These are phyloP conservation scores for Fissipunctia ypsillon DNA, from an alignment of 2,888 invertebrate genomes.

Conservation along the genomic window DNA sequence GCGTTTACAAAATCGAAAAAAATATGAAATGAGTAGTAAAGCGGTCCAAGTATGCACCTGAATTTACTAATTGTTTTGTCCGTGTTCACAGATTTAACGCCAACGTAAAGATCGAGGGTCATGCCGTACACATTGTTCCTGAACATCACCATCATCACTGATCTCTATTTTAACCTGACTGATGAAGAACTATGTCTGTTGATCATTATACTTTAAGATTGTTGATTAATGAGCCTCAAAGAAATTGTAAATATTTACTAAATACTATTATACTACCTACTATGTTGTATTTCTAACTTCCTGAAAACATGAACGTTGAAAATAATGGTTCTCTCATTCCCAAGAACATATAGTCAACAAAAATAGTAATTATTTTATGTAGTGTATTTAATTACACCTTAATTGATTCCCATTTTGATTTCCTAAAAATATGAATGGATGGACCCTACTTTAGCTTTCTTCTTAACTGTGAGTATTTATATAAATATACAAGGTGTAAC, in stretches of 20 bases:
- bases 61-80: background rate
- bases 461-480: too few species aligned
- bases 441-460: too few species aligned
- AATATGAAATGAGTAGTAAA: background rate
- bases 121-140: slow-evolving; percentile 63
- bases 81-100: slow-evolving; percentile 62
- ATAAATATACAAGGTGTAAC: too few species aligned
- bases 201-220: slow-evolving; percentile 27
- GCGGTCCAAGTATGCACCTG: background rate
- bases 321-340: background rate
- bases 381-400: background rate
- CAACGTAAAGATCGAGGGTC: slow-evolving; percentile 63
- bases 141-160: slow-evolving; percentile 62
- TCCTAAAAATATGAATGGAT: background rate
- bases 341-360: background rate
- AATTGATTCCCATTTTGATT: background rate
- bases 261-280: slow-evolving; percentile 1
- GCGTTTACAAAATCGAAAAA: background rate
- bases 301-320: background rate
- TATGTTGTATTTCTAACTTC: background rate
- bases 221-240: slow-evolving; percentile 57
- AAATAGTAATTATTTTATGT: background rate
- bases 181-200: slow-evolving; percentile 5
- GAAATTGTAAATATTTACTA: slow-evolving; percentile 33
- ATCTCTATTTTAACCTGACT: slow-evolving; percentile 6